Evolutionary conservation across 2,113 vertebrate genomes (phyloP), one percentile per base, ranked within the genome.

Genomic region (Diphyllodes magnificus): DNA sequence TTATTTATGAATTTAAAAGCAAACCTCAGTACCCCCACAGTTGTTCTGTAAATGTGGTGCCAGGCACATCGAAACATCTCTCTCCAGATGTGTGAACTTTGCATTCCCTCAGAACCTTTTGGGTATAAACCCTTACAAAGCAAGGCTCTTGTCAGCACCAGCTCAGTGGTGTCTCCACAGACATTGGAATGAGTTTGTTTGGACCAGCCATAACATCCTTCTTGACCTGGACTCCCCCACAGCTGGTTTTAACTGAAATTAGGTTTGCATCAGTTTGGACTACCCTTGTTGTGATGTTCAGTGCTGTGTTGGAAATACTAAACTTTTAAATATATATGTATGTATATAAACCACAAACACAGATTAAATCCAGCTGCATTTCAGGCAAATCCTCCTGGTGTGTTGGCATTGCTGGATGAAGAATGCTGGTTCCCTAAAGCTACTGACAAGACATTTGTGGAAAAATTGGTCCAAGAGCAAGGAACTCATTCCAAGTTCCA

Each of bases 401-500:
- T 99, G 31, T 90, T 99, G 80, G 99, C 99, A 23, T 96, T 99
- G 83, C 96, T 99, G 96, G 99, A 99, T 95, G 99, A 99, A 93
- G 99, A 99, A 90, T 99, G 99, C 97, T 99, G 99, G 99, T 99
- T 99, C 95, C 99, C 99, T 23, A 99, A 99, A 97, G 99, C 99
- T 77, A 99, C 99, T 18, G 99, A 99, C 95, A 99, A 99, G 96
- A 99, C 98, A 5, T 99, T 99, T 95, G 98, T 99, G 76, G 99
- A 99, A 79, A 99, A 99, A 83, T 93, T 99, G 88, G 99, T 98
- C 80, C 99, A 99, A 96, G 99, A 99, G 91, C 99, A 99, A 96
- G 99, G 99, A 70, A 99, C 99, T 17, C 99, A 99, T 95, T 98
- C 98, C 85, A 99, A 99, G 94, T 99, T 99, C 95, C 99, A 99